phyloP scores from a whole-genome alignment of 2,113 vertebrate species.

The Dendrocopos noguchii region DNA sequence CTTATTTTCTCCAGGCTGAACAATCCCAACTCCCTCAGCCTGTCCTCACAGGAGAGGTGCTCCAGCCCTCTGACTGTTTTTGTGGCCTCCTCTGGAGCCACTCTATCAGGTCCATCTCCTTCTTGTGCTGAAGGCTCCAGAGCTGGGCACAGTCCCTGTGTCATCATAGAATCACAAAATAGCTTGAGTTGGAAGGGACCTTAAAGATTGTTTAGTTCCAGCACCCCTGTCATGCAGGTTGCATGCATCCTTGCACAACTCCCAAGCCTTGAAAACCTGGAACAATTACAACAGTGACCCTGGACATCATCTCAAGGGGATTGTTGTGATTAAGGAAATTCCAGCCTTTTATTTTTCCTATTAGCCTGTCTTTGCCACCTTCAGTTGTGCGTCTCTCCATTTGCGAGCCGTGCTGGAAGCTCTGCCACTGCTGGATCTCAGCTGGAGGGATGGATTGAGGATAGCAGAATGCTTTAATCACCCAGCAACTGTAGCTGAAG shows the following conservation, averaged over 20 bases:
- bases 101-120: no score
- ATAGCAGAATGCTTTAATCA: not conserved
- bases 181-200: no score
- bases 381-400: fast-evolving
- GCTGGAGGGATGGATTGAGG: not conserved
- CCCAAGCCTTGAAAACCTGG: not conserved
- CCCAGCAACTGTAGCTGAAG: not conserved
- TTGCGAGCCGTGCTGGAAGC: not conserved
- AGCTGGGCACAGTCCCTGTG: no score
- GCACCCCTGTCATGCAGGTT: fast-evolving
- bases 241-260: not conserved
- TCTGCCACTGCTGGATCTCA: not conserved
- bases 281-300: fast-evolving
- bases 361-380: not conserved
- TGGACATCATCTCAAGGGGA: not conserved
- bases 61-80: no score
- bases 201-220: no score
- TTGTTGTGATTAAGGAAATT: not conserved
- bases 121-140: no score
- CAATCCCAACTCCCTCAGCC: no score
- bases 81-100: no score
- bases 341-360: not conserved
- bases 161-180: no score
- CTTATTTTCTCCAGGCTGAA: no score
- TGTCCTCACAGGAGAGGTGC: no score